These are phyloP conservation scores for Eurystomus glaucurus DNA, from an alignment of 2,797 vertebrate species.

Conservation along the genomic window DNA sequence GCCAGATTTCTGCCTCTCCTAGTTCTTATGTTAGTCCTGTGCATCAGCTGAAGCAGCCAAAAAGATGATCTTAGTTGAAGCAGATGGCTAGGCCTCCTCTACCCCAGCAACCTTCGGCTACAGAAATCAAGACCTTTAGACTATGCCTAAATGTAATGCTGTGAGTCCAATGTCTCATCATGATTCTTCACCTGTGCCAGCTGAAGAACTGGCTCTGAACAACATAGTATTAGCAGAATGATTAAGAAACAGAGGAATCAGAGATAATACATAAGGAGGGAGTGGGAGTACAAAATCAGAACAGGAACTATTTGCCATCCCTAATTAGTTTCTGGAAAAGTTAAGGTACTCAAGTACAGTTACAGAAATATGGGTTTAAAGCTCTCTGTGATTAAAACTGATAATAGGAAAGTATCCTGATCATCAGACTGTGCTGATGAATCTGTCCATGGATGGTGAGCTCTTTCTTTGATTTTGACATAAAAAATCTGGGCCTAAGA, in stretches of 20 bases:
- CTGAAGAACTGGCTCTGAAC: neutral
- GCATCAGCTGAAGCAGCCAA: slow-evolving; percentile 5
- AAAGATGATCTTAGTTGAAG: slow-evolving; percentile 24
- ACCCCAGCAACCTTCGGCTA: neutral
- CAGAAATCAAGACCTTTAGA: neutral
- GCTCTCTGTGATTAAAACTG: neutral
- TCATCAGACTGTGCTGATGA: neutral
- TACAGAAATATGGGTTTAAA: neutral
- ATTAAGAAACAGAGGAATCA: neutral
- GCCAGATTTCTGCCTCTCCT: slow-evolving; percentile 48
- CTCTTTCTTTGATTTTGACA: neutral
- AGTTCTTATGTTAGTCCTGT: neutral
- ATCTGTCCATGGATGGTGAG: neutral
- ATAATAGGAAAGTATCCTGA: neutral
- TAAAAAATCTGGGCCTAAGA: neutral
- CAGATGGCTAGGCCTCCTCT: neutral
- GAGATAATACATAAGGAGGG: neutral
- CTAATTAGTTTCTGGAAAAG: neutral
- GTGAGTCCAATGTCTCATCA: neutral
- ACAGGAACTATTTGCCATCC: neutral
- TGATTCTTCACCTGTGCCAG: neutral
- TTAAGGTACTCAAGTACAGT: neutral
- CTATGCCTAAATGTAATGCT: neutral
- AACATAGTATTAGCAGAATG: neutral
- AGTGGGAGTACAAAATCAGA: neutral